Conservation (phyloP, 2,888 invertebrate genomes). For the Muschampia plurimacula region DNA sequence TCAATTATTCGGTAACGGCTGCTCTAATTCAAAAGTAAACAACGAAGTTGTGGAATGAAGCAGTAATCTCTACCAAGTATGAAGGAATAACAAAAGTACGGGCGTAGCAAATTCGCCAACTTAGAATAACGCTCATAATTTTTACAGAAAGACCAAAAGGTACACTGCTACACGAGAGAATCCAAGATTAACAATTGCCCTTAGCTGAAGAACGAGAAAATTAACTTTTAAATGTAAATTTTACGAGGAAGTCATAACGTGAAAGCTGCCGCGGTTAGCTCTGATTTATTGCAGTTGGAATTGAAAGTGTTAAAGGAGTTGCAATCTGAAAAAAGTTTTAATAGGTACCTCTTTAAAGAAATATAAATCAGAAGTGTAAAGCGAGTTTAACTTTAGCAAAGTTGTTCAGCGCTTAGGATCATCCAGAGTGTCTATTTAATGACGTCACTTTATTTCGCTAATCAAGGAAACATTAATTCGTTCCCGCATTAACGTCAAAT, state of each 20-base stretch:
- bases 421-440: slow-evolving; percentile 75
- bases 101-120: slow-evolving; percentile 48
- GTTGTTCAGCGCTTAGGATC: slow-evolving; percentile 74
- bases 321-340: slow-evolving; percentile 85
- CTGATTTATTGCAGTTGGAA: slow-evolving; percentile 83
- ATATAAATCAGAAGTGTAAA: slow-evolving; percentile 81
- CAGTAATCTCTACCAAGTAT: slow-evolving; percentile 12
- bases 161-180: slow-evolving; percentile 61
- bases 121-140: slow-evolving; percentile 66
- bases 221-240: slow-evolving; percentile 85
- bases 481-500: slow-evolving; percentile 35
- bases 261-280: slow-evolving; percentile 82
- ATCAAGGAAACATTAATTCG: slow-evolving; percentile 49
- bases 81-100: slow-evolving; percentile 10
- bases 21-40: slow-evolving; percentile 21
- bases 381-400: slow-evolving; percentile 73
- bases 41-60: slow-evolving; percentile 15
- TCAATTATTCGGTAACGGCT: slow-evolving; percentile 7
- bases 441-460: slow-evolving; percentile 65
- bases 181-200: slow-evolving; percentile 82
- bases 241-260: slow-evolving; percentile 84
- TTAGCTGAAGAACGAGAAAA: slow-evolving; percentile 77
- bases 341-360: slow-evolving; percentile 84
- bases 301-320: slow-evolving; percentile 85
- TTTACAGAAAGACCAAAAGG: slow-evolving; percentile 53